These are phyloP conservation scores for Grammomys dolichurus DNA, from an alignment of 2,113 vertebrate species.

Conservation along the genomic window DNA sequence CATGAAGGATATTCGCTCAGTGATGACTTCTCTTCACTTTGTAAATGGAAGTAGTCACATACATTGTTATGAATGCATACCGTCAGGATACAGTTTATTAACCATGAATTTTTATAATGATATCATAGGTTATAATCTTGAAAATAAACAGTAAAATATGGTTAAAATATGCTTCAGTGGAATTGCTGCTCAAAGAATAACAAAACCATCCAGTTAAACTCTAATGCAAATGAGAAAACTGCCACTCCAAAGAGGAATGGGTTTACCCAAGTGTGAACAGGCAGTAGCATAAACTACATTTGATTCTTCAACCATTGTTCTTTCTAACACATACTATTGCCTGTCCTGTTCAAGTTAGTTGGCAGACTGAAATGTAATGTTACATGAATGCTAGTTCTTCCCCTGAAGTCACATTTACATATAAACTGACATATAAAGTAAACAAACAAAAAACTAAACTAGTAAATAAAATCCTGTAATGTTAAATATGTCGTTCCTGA, in stretches of 20 bases:
- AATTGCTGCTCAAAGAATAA: conserved; percentile 49
- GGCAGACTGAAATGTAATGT: neutral
- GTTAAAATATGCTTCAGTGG: conserved; percentile 20
- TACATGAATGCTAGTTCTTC: neutral
- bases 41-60: neutral
- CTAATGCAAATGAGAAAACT: conserved; percentile 47
- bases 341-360: neutral
- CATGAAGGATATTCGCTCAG: neutral
- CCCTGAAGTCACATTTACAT: conserved; percentile 42
- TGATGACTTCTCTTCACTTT: conserved; percentile 45
- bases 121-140: conserved; percentile 21
- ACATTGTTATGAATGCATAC: neutral
- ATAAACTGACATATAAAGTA: neutral
- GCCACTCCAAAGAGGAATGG: neutral
- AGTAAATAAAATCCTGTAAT: neutral
- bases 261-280: neutral
- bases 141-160: conserved; percentile 29
- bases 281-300: neutral
- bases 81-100: neutral
- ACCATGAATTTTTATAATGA: neutral
- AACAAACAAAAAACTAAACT: neutral
- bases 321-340: neutral
- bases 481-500: neutral
- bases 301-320: neutral
- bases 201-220: neutral